Evolutionary conservation across 37 sponge, comb jelly and placozoan genomes (phyloP).

Genomic region (Crambe crambe): DNA sequence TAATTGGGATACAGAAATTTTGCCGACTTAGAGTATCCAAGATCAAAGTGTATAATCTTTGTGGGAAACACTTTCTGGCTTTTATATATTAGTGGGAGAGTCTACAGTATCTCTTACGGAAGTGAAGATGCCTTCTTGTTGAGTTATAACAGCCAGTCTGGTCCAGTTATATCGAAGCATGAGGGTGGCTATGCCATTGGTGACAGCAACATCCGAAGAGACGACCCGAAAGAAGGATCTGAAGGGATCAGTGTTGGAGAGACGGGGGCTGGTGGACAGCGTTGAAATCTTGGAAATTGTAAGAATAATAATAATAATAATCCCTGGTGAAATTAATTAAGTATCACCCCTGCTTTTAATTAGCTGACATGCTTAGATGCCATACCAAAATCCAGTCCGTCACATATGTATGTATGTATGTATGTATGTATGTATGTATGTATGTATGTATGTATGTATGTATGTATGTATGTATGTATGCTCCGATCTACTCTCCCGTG

Average conservation of each 20-base stretch:
- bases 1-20: not conserved
- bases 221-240: slow-evolving; percentile 48
- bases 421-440: too few species aligned
- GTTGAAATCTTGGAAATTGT: slow-evolving; percentile 51
- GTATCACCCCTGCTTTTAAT: too few species aligned
- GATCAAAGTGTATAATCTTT: not conserved
- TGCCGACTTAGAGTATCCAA: not conserved
- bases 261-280: slow-evolving; percentile 50
- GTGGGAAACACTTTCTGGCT: not conserved
- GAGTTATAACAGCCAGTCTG: slow-evolving; percentile 48
- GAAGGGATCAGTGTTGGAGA: slow-evolving; percentile 9
- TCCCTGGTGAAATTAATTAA: too few species aligned
- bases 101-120: slow-evolving; percentile 19
- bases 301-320: too few species aligned
- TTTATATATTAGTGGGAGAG: not conserved
- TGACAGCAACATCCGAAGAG: slow-evolving; percentile 54
- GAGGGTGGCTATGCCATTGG: slow-evolving; percentile 18
- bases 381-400: too few species aligned
- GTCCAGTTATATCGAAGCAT: slow-evolving; percentile 53
- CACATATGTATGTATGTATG: too few species aligned
- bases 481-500: too few species aligned
- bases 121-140: slow-evolving; percentile 42
- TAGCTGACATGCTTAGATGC: too few species aligned
- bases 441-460: too few species aligned
- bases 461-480: too few species aligned